Evolutionary conservation across 2,797 vertebrate species (phyloP), one percentile per base, ranked within the genome.

Genomic region (Bufotes viridis): DNA sequence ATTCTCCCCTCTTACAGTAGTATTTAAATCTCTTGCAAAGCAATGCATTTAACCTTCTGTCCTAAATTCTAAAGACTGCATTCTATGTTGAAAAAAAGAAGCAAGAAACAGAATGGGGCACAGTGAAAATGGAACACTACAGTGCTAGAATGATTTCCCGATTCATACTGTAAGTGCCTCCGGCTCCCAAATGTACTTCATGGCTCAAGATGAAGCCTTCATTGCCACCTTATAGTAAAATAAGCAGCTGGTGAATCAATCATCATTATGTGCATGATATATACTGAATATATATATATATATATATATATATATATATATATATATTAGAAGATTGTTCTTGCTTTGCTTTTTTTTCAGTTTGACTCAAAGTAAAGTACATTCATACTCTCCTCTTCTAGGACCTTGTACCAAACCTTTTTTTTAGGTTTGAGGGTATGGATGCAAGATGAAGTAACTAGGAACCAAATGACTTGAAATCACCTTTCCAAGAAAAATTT

Each of bases 401-500:
- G 63, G 80, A 87, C 34, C 67, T 78, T 80, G 55, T 78, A 83
- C 12, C 49, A 85, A 89, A 85, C 78, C 78, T 75, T 20, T 88
- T 57, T 67, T 88, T 57, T 67, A 85, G 83, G 83, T 81, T 85
- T 65, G 78, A 49, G 51, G 61, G 70, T 74, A 84, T 89, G 80
- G 53, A 74, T 87, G 74, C 75, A 10, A 76, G 70, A 83, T 72
- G 42, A 79, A 84, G 65, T 76, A 70, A 87, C 80, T 89, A 86
- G 60, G 79, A 82, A 87, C 83, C 80, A 55, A 82, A 86, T 84
- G 63, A 86, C 55, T 90, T 91, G 92, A 90, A 92, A 95, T 95
- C 96, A 98, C 97, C 97, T 97, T 94, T 98, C 97, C 92, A 98
- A 95, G 81, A 98, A 95, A 60, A 94, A 96, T 91, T 96, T 96